These are phyloP conservation scores for Mylabris phalerata DNA, from an alignment of 1,140 invertebrate species.

Conservation along the genomic window DNA sequence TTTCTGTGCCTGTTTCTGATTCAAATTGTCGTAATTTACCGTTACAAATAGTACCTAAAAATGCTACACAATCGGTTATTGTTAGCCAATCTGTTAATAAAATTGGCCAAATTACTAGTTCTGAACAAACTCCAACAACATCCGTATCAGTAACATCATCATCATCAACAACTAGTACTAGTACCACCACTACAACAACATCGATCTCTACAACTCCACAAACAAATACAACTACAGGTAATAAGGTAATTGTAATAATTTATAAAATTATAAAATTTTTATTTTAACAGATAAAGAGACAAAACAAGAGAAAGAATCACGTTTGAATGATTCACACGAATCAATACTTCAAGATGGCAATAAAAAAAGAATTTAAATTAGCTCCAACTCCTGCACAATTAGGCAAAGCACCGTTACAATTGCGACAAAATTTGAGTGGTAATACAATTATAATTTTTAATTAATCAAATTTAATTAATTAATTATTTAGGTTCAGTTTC, in stretches of 20 bases:
- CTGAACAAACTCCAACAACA: neutral
- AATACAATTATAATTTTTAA: neutral
- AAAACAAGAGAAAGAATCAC: neutral
- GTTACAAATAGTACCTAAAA: constrained; percentile 29
- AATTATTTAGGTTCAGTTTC: constrained; percentile 4
- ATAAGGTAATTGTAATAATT: neutral
- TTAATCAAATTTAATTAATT: neutral
- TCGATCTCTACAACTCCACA: too few species aligned
- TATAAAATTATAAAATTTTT: too few species aligned
- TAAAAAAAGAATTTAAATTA: constrained; percentile 63
- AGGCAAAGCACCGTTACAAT: constrained; percentile 78
- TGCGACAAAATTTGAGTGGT: constrained; percentile 68
- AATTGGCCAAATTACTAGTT: constrained; percentile 9
- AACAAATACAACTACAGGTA: neutral
- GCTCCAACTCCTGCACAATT: constrained; percentile 90
- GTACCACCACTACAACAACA: too few species aligned
- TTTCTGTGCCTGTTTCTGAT: constrained; percentile 26
- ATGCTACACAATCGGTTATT: constrained; percentile 44
- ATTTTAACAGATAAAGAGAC: neutral
- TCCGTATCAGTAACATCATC: neutral
- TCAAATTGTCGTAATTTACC: constrained; percentile 28
- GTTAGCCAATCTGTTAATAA: constrained; percentile 44
- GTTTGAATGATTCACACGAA: neutral
- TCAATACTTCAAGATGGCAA: neutral
- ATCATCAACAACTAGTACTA: too few species aligned